Evolutionary conservation across 2,888 invertebrate genomes (phyloP).

Genomic region (Tetranychus truncatus): DNA sequence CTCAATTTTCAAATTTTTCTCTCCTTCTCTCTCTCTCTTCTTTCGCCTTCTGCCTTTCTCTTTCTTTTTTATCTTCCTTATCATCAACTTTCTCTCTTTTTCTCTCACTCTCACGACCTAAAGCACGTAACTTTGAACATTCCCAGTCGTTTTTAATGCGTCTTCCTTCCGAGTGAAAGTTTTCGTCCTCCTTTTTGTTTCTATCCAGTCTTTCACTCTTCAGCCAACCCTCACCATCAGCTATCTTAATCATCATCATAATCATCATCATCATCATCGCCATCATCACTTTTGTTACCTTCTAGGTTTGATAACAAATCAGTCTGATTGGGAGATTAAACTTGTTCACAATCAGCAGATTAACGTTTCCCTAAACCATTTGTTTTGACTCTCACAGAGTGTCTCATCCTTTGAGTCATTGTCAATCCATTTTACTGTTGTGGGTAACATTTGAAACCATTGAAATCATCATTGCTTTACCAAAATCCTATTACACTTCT

Average conservation of each 20-base stretch:
- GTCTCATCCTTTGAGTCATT: no score
- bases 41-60: neutral
- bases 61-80: conserved; percentile 4
- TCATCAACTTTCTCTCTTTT: conserved; percentile 7
- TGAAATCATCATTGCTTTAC: no score
- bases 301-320: neutral
- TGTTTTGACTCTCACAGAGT: no score
- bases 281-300: neutral
- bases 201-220: neutral
- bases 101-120: conserved; percentile 6
- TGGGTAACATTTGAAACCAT: no score
- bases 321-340: neutral
- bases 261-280: neutral
- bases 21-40: conserved; percentile 11
- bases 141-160: no score
- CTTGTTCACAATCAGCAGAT: neutral
- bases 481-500: no score
- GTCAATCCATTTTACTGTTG: no score
- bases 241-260: neutral
- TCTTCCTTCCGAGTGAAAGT: conserved; percentile 1
- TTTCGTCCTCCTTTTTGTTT: neutral
- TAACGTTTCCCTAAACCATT: neutral
- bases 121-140: no score
- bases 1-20: conserved; percentile 1
- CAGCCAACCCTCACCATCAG: neutral